These are phyloP conservation scores for Cranoglanis bouderius DNA, from an alignment of 2,113 vertebrate genomes.

Conservation along the genomic window DNA sequence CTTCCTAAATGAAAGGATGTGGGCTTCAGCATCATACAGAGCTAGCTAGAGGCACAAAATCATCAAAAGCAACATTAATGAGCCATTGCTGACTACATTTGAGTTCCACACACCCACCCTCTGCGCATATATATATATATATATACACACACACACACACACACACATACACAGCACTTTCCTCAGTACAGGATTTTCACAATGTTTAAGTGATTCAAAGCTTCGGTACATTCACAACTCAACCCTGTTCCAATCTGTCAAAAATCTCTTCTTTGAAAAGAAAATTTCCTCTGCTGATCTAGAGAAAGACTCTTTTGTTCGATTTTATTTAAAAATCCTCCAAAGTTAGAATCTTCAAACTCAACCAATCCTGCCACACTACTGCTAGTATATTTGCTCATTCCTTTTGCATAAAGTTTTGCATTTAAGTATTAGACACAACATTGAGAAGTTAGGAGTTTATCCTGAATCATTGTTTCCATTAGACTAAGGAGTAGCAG, in stretches of 20 bases:
- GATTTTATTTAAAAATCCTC: background rate
- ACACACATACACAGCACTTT: too few species aligned
- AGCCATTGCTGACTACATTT: conserved; percentile 31
- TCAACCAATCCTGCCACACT: background rate
- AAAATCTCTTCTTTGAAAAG: background rate
- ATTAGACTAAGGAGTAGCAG: conserved; percentile 13
- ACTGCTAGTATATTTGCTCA: background rate
- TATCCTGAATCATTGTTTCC: conserved; percentile 17
- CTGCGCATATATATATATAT: background rate
- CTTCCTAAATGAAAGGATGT: conserved; percentile 48
- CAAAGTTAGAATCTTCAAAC: too few species aligned
- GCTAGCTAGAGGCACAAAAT: conserved; percentile 68
- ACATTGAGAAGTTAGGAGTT: conserved; percentile 2
- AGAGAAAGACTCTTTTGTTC: conserved; percentile 4
- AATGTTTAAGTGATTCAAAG: conserved; percentile 5
- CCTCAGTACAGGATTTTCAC: conserved; percentile 29
- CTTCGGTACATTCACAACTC: conserved; percentile 35
- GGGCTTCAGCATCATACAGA: conserved; percentile 52
- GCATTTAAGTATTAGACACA: conserved; percentile 12
- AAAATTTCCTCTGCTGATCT: background rate
- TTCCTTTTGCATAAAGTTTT: background rate
- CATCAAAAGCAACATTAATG: conserved; percentile 46
- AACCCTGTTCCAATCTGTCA: background rate
- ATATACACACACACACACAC: too few species aligned
- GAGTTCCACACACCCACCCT: conserved; percentile 3